Evolutionary conservation across 2,113 vertebrate genomes (phyloP).

Genomic region (Rousettus leschenaultii): DNA sequence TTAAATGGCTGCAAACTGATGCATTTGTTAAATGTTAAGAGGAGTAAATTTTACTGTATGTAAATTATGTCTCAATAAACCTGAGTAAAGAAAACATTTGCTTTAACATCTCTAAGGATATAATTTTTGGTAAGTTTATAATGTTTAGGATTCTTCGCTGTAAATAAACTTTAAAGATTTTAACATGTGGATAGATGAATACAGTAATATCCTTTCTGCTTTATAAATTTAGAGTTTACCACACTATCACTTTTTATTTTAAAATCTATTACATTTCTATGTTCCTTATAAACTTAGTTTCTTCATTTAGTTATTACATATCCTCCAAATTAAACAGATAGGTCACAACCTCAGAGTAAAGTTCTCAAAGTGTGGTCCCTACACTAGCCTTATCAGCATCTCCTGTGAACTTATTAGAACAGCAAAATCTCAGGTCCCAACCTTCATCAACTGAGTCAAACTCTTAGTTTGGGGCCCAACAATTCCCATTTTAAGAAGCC

Average conservation of each 20-base stretch:
- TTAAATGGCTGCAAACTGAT: background rate
- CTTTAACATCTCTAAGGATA: background rate
- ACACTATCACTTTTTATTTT: background rate
- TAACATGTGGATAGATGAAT: background rate
- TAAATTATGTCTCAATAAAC: background rate
- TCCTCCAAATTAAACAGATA: background rate
- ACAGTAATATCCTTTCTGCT: background rate
- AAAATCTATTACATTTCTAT: background rate
- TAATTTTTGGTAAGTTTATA: background rate
- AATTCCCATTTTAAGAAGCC: background rate
- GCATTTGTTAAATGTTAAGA: background rate
- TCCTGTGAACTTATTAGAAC: background rate
- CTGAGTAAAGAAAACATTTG: background rate
- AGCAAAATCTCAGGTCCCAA: background rate
- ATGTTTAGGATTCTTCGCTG: background rate
- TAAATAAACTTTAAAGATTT: conserved; percentile 14
- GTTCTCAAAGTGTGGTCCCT: background rate
- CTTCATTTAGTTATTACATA: background rate
- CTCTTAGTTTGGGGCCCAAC: background rate
- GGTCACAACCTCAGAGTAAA: background rate
- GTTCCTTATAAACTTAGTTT: background rate
- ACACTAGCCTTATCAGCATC: background rate
- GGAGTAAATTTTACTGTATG: background rate
- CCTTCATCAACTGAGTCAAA: background rate
- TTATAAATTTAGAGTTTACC: background rate